phyloP scores from a whole-genome alignment of 2,888 invertebrate species.

The Phasia obesa region DNA sequence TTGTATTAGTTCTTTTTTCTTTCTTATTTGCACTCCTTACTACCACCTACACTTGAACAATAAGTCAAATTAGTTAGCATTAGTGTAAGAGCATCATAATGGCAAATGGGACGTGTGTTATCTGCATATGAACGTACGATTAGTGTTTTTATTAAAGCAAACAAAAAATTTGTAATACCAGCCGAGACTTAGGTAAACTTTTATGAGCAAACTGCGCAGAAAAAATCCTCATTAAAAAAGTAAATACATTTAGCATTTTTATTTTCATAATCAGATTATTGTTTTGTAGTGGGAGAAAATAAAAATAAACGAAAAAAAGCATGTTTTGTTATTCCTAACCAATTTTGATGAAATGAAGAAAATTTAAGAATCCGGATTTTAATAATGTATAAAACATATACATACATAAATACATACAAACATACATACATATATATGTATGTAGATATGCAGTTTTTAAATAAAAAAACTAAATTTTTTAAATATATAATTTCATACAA shows the following conservation, averaged over 20 bases:
- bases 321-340: constrained; percentile 2
- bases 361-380: not conserved
- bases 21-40: not conserved
- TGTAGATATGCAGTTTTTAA: too few relatives aligned
- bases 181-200: constrained; percentile 34
- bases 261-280: constrained; percentile 23
- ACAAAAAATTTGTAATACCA: constrained; percentile 28
- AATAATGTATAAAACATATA: too few relatives aligned
- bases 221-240: constrained; percentile 65
- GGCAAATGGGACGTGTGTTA: constrained; percentile 64
- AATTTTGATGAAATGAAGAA: not conserved
- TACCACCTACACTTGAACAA: constrained; percentile 21
- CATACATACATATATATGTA: too few relatives aligned
- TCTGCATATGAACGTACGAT: constrained; percentile 46
- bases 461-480: too few relatives aligned
- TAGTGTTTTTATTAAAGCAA: constrained; percentile 46
- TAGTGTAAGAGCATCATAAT: constrained; percentile 58
- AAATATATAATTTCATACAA: too few relatives aligned
- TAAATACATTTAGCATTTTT: constrained; percentile 31
- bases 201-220: constrained; percentile 9
- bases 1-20: constrained; percentile 15
- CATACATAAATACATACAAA: too few relatives aligned
- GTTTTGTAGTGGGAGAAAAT: not conserved
- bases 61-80: constrained; percentile 68
- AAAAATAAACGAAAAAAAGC: not conserved